A percentile compares a stretch with the other conserved stretches of the same genome.
These are phyloP conservation scores for Acinonyx jubatus DNA, from an alignment of 2,113 vertebrate genomes.

Conservation along the genomic window DNA sequence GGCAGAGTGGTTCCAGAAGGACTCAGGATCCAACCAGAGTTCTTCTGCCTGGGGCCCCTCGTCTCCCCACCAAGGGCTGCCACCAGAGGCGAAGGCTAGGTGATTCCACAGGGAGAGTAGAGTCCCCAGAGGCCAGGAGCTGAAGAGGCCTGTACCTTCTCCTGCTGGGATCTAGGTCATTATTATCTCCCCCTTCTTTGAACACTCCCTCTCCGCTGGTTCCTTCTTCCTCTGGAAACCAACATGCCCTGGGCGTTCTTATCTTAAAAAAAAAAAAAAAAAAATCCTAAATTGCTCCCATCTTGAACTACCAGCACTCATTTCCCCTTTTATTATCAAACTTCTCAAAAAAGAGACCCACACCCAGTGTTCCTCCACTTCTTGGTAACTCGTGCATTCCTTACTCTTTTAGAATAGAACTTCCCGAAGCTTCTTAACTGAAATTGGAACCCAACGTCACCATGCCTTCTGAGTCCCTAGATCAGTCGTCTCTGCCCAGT, in stretches of 20 bases:
- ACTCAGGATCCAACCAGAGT: not conserved
- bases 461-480: not conserved
- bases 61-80: not conserved
- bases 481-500: not conserved
- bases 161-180: not conserved
- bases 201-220: not conserved
- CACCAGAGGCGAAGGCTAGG: rapidly evolving
- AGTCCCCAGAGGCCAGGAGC: not conserved
- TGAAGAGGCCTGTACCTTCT: too few relatives aligned
- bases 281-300: not conserved
- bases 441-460: not conserved
- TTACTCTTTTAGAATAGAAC: not conserved
- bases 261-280: not conserved
- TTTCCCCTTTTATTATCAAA: not conserved
- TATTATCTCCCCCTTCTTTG: not conserved
- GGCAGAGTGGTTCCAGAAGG: not conserved
- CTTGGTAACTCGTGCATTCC: not conserved
- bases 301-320: not conserved
- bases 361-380: not conserved
- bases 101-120: not conserved
- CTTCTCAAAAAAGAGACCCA: not conserved
- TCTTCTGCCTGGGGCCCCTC: not conserved
- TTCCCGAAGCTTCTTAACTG: not conserved
- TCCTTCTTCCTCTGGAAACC: not conserved
- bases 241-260: not conserved